These are phyloP conservation scores for Xestobium rufovillosum DNA, from an alignment of 2,888 invertebrate species.

Conservation along the genomic window DNA sequence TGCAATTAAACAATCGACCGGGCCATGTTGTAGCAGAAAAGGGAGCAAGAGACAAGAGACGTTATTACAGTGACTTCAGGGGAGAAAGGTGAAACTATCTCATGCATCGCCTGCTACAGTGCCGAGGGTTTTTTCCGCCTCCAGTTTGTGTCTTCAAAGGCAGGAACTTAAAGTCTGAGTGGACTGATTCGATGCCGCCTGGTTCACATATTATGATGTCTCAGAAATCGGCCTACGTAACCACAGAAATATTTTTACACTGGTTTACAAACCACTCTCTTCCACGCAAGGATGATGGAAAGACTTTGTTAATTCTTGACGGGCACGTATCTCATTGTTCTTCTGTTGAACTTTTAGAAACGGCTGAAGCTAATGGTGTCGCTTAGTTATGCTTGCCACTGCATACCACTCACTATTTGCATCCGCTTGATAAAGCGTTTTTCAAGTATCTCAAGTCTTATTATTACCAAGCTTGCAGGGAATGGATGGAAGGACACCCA, in stretches of 20 bases:
- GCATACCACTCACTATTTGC: slow-evolving; percentile 4
- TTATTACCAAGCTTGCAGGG: slow-evolving; percentile 14
- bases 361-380: slow-evolving; percentile 10
- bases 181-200: slow-evolving; percentile 17
- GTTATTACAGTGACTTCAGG: slow-evolving; percentile 21
- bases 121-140: slow-evolving; percentile 30
- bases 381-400: slow-evolving; percentile 9
- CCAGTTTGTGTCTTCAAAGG: slow-evolving; percentile 26
- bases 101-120: slow-evolving; percentile 32
- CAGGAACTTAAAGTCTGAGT: slow-evolving; percentile 22
- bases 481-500: slow-evolving; percentile 12
- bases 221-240: slow-evolving; percentile 9
- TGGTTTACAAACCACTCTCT: slow-evolving; percentile 26
- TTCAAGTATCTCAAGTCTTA: slow-evolving; percentile 4
- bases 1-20: slow-evolving; percentile 18
- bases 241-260: slow-evolving; percentile 21
- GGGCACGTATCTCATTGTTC: slow-evolving; percentile 9
- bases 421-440: slow-evolving; percentile 8
- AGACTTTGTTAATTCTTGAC: slow-evolving; percentile 14
- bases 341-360: slow-evolving; percentile 11
- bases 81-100: slow-evolving; percentile 26
- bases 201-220: slow-evolving; percentile 24
- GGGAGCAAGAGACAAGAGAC: slow-evolving; percentile 22
- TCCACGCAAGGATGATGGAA: slow-evolving; percentile 15
- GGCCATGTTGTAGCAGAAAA: slow-evolving; percentile 23